Percentiles rank a stretch among this genome's conserved stretches.
Conservation (phyloP, 2,797 vertebrate species). For the Manis crassicaudata region DNA sequence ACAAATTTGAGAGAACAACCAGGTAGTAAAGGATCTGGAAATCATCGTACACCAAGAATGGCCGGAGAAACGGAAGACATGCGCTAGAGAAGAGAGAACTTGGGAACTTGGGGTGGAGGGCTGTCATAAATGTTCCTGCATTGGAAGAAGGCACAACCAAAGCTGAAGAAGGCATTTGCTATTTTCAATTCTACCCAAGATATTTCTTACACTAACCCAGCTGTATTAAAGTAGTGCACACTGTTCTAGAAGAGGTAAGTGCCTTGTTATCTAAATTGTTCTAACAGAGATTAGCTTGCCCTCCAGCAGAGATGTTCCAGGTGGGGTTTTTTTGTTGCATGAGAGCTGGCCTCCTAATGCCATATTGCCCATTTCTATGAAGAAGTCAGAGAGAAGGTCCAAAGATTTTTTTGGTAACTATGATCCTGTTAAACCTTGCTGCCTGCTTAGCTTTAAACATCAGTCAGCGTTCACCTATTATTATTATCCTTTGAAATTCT, state of each 20-base stretch:
- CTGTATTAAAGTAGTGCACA: not conserved
- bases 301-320: slow-evolving; percentile 29
- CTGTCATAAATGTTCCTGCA: not conserved
- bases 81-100: not conserved
- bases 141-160: not conserved
- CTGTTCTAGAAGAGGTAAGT: slow-evolving; percentile 1
- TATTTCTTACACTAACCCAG: not conserved
- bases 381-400: not conserved
- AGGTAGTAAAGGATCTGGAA: not conserved
- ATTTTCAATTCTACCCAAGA: not conserved
- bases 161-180: not conserved
- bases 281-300: not conserved
- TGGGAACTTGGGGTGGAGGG: fast-evolving
- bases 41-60: not conserved
- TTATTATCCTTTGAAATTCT: slow-evolving; percentile 69
- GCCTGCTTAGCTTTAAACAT: slow-evolving; percentile 52
- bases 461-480: slow-evolving; percentile 58
- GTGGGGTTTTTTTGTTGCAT: not conserved
- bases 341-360: not conserved
- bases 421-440: not conserved
- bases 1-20: slow-evolving; percentile 19
- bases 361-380: not conserved
- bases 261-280: slow-evolving; percentile 18
- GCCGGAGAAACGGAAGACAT: not conserved
- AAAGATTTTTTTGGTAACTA: not conserved